phyloP scores from a whole-genome alignment of 2,113 vertebrate genomes.

The Rattus rattus region DNA sequence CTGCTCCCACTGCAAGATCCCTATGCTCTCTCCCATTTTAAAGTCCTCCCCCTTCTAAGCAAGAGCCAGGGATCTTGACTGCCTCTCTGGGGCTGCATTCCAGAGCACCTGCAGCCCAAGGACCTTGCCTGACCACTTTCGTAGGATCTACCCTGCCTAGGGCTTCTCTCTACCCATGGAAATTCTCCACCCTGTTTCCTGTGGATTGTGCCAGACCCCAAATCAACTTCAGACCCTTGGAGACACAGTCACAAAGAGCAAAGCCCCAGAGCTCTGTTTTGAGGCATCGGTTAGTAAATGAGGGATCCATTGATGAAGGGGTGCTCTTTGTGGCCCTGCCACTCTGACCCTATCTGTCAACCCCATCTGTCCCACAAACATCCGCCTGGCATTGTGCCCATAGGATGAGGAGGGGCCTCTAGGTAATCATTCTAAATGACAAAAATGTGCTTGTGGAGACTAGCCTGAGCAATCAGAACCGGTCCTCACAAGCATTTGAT shows the following conservation, averaged over 20 bases:
- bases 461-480: not conserved
- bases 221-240: not conserved
- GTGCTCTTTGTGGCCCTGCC: fast-evolving
- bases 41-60: not conserved
- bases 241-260: fast-evolving
- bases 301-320: not conserved
- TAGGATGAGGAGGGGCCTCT: not conserved
- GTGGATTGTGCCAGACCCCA: not conserved
- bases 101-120: too few relatives aligned
- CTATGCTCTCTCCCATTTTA: too few relatives aligned
- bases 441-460: not conserved
- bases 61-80: fast-evolving
- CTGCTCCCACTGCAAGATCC: too few relatives aligned
- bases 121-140: fast-evolving
- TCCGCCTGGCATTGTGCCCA: fast-evolving
- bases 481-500: not conserved
- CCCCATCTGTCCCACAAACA: not conserved
- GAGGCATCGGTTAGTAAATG: fast-evolving
- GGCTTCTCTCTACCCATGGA: fast-evolving
- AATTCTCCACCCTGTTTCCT: not conserved
- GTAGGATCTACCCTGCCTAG: fast-evolving
- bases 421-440: not conserved
- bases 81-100: fast-evolving
- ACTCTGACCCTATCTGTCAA: not conserved
- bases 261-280: fast-evolving